Conservation (phyloP, 2,888 invertebrate species). For the Melitaea athalia region DNA sequence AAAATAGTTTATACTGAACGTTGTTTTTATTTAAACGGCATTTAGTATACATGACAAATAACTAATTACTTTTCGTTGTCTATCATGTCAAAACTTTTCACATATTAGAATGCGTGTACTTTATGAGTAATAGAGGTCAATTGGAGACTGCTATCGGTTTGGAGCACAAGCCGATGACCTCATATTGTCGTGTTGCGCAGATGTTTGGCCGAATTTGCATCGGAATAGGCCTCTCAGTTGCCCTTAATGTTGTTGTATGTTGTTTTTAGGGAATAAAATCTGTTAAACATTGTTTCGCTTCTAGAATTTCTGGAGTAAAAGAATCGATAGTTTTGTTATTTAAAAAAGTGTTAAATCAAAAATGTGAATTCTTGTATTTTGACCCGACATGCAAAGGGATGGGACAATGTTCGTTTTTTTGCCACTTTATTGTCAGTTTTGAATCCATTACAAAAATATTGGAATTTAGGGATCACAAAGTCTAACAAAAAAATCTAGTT, state of each 20-base stretch:
- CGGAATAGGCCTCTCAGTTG: constrained; percentile 19
- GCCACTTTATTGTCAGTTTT: too few relatives aligned
- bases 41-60: not conserved
- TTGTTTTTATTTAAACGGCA: not conserved
- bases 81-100: not conserved
- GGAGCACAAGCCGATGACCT: constrained; percentile 44
- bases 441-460: too few relatives aligned
- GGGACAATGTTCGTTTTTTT: not conserved
- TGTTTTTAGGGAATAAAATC: not conserved
- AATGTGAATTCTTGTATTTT: too few relatives aligned
- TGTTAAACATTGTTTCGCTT: too few relatives aligned
- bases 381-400: not conserved
- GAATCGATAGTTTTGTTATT: too few relatives aligned
- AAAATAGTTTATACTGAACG: not conserved
- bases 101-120: constrained; percentile 7
- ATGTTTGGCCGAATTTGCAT: constrained; percentile 43
- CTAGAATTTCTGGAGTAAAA: too few relatives aligned
- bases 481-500: too few relatives aligned
- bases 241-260: constrained; percentile 3
- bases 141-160: constrained; percentile 43
- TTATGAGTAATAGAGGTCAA: constrained; percentile 42
- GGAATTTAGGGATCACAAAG: too few relatives aligned
- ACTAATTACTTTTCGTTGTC: not conserved
- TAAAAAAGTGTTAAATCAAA: too few relatives aligned
- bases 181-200: constrained; percentile 39